Evolutionary conservation across 2,888 invertebrate species (phyloP).

Genomic region (Thysanoteuthis rhombus): DNA sequence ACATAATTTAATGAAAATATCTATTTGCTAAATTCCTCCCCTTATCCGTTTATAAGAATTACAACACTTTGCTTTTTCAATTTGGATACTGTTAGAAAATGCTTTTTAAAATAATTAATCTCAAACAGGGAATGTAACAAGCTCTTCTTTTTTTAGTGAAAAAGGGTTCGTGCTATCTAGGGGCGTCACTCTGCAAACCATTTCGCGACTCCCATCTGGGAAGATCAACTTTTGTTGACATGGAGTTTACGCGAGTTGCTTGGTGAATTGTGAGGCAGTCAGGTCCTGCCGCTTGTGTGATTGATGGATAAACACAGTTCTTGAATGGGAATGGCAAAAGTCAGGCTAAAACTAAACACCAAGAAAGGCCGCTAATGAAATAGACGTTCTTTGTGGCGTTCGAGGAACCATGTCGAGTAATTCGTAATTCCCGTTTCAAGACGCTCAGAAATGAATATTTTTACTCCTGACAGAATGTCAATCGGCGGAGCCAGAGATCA

Average conservation of each 20-base stretch:
- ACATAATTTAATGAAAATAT: too few species aligned
- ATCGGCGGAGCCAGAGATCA: neutral
- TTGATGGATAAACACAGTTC: neutral
- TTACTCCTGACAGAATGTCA: neutral
- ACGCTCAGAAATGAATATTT: neutral
- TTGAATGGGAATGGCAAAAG: neutral
- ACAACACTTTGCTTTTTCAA: too few species aligned
- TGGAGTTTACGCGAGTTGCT: neutral
- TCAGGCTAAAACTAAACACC: neutral
- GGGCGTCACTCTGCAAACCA: too few species aligned
- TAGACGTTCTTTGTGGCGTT: neutral
- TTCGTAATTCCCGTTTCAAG: neutral
- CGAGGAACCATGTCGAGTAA: neutral
- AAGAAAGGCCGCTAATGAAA: neutral
- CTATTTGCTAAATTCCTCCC: too few species aligned
- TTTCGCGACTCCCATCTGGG: too few species aligned
- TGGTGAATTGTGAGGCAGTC: neutral
- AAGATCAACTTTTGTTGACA: too few species aligned
- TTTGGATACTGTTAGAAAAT: too few species aligned
- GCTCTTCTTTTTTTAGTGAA: too few species aligned
- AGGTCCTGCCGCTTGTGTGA: neutral
- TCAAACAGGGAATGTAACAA: too few species aligned
- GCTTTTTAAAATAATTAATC: too few species aligned
- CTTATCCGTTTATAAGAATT: too few species aligned
- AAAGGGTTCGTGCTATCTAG: too few species aligned